Percentiles rank a stretch among this genome's conserved stretches.
phyloP scores from a whole-genome alignment of 2,113 vertebrate species.

The Mystacornis crossleyi region DNA sequence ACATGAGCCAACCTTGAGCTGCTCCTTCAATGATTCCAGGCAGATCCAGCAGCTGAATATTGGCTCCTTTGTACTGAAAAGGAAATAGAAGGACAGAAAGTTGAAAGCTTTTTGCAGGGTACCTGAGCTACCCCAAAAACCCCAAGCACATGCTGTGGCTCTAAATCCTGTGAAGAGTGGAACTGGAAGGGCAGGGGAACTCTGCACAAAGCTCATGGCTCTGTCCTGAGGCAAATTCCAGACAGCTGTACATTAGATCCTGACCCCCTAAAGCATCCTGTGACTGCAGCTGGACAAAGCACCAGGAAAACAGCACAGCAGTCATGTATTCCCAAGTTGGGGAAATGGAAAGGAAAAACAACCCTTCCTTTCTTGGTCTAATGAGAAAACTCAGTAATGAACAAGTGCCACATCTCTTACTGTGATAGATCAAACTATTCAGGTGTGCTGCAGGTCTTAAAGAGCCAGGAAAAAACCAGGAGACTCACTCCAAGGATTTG shows the following conservation, averaged over 20 bases:
- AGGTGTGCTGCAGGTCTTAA: background rate
- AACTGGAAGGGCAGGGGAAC: background rate
- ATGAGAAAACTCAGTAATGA: background rate
- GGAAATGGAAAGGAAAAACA: background rate
- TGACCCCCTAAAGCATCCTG: background rate
- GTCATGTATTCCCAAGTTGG: accelerated
- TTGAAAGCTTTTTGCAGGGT: background rate
- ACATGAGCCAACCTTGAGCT: constrained; percentile 85
- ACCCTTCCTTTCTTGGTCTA: background rate
- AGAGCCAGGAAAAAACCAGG: accelerated
- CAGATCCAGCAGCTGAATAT: constrained; percentile 96
- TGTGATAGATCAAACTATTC: background rate
- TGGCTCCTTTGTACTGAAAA: constrained; percentile 96
- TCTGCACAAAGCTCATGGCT: background rate
- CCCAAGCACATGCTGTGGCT: accelerated
- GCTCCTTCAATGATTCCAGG: constrained; percentile 99
- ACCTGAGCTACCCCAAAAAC: background rate
- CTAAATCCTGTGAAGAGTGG: background rate
- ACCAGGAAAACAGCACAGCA: background rate
- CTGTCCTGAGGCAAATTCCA: background rate
- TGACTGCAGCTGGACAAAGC: background rate
- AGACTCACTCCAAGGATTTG: background rate
- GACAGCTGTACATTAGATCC: background rate
- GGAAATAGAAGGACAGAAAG: background rate
- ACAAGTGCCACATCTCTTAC: background rate